A percentile compares a stretch with the other conserved stretches of the same genome.
Conservation (phyloP, 2,113 vertebrate species). For the Malurus elegans region DNA sequence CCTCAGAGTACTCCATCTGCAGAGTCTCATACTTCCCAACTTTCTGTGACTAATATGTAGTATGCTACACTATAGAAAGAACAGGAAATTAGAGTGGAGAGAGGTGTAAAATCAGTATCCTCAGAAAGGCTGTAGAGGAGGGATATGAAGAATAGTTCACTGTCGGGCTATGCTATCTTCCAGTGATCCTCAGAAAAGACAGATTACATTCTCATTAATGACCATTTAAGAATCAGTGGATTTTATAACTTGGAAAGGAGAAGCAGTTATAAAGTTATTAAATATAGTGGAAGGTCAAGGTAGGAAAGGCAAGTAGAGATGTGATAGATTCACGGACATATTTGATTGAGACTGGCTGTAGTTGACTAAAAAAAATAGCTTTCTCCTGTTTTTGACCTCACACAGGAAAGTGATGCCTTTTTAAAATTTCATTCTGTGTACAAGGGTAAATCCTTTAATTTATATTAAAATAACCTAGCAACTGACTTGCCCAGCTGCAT, state of each 20-base stretch:
- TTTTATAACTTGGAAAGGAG: not conserved
- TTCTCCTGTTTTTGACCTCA: not conserved
- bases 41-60: conserved; percentile 35
- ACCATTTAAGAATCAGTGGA: not conserved
- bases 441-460: not conserved
- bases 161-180: not conserved
- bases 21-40: not conserved
- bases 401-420: not conserved
- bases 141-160: not conserved
- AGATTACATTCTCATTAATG: not conserved
- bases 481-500: not conserved
- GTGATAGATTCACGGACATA: not conserved
- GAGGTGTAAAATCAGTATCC: not conserved
- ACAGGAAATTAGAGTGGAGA: conserved; percentile 29
- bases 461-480: not conserved
- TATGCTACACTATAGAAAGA: not conserved
- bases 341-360: not conserved
- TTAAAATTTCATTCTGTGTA: not conserved
- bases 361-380: not conserved
- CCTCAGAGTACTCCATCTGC: not conserved
- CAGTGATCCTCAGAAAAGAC: not conserved
- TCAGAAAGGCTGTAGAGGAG: not conserved
- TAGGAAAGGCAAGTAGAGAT: not conserved
- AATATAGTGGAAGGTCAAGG: not conserved
- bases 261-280: not conserved